phyloP scores from a whole-genome alignment of 2,888 invertebrate species.

The Autographa gamma region DNA sequence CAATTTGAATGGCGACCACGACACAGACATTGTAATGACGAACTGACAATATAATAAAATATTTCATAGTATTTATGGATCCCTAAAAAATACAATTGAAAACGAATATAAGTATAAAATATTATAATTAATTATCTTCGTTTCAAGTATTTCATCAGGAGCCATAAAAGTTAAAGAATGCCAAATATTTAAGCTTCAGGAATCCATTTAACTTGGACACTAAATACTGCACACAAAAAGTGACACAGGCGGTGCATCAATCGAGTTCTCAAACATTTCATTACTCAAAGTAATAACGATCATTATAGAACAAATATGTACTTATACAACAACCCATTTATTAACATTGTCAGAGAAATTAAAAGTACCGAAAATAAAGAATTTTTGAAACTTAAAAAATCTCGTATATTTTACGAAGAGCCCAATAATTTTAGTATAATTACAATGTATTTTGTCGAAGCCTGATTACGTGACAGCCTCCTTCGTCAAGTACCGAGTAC shows the following conservation, averaged over 20 bases:
- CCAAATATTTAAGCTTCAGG: not conserved
- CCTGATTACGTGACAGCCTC: constrained; percentile 37
- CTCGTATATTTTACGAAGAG: constrained; percentile 24
- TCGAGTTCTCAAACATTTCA: not conserved
- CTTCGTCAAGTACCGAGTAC: constrained; percentile 54
- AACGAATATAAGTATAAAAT: no score
- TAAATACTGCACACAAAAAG: not conserved
- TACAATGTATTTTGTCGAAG: constrained; percentile 39
- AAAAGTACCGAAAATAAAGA: not conserved
- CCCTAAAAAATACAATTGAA: no score
- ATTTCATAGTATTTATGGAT: no score
- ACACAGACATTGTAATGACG: not conserved
- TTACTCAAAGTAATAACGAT: not conserved
- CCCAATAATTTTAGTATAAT: constrained; percentile 43
- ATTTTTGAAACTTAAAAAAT: constrained; percentile 20
- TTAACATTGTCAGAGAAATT: not conserved
- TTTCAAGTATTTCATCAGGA: no score
- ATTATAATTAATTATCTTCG: no score
- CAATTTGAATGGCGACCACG: not conserved
- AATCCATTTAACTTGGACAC: not conserved
- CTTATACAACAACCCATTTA: constrained; percentile 1
- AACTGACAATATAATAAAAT: no score
- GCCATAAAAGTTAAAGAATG: no score
- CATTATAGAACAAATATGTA: not conserved
- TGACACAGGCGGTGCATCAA: not conserved